These are phyloP conservation scores for Pycnonotus jocosus DNA, from an alignment of 2,113 vertebrate genomes.

Conservation along the genomic window DNA sequence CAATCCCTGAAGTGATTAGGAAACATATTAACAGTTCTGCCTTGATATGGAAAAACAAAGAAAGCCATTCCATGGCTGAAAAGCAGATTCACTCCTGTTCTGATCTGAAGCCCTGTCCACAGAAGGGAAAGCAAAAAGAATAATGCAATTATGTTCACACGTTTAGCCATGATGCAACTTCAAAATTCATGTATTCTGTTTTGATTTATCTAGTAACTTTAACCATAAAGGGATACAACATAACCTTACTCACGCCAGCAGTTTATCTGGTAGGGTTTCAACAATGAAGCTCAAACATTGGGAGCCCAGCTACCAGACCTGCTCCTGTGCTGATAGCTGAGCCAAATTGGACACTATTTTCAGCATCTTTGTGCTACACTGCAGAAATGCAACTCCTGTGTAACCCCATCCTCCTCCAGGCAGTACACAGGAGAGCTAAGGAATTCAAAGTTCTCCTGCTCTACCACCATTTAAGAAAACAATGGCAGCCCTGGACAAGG, in stretches of 20 bases:
- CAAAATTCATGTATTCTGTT: neutral
- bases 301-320: neutral
- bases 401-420: neutral
- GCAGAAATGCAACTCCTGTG: accelerated
- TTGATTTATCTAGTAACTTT: neutral
- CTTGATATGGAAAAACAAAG: neutral
- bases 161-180: neutral
- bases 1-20: neutral
- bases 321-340: neutral
- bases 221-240: neutral
- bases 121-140: neutral
- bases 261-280: neutral
- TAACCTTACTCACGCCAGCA: neutral
- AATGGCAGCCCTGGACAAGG: neutral
- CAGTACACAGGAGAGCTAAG: neutral
- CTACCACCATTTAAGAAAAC: neutral
- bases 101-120: neutral
- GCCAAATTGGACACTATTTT: neutral
- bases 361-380: neutral
- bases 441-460: neutral
- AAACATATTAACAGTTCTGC: neutral
- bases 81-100: neutral
- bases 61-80: neutral
- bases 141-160: neutral
- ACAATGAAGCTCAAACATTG: neutral